phyloP scores from a whole-genome alignment of 2,113 vertebrate species.

The Nanorana parkeri region DNA sequence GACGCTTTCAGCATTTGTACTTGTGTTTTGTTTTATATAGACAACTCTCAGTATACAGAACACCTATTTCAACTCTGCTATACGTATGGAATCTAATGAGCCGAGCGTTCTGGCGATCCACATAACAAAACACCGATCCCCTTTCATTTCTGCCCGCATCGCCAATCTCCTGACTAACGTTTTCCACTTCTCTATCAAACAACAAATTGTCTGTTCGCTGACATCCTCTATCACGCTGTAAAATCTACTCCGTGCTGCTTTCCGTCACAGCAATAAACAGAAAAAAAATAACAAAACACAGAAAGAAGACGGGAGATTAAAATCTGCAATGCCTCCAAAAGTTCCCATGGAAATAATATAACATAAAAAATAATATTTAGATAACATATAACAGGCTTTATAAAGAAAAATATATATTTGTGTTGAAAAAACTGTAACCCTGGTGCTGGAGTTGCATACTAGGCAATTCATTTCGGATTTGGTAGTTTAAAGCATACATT shows the following conservation, averaged over 20 bases:
- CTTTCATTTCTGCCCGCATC: neutral
- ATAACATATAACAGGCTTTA: neutral
- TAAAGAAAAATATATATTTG: no score
- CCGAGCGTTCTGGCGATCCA: neutral
- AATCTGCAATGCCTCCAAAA: neutral
- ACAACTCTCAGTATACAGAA: no score
- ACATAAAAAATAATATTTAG: constrained; percentile 34
- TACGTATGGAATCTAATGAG: no score
- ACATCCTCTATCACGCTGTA: neutral
- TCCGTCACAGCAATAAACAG: neutral
- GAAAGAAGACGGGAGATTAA: constrained; percentile 5
- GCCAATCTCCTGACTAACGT: neutral
- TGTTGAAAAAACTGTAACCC: no score
- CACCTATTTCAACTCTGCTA: no score
- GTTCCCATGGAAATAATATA: constrained; percentile 15
- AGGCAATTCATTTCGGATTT: no score
- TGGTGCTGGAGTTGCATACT: no score
- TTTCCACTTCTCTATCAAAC: neutral
- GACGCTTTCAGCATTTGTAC: no score
- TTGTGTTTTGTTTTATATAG: no score
- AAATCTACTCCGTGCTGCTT: neutral
- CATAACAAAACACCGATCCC: neutral
- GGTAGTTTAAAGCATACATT: no score
- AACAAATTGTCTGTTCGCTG: neutral
- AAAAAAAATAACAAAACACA: neutral